Evolutionary conservation across 2,888 invertebrate genomes (phyloP).

Genomic region (Eretmocerus hayati): DNA sequence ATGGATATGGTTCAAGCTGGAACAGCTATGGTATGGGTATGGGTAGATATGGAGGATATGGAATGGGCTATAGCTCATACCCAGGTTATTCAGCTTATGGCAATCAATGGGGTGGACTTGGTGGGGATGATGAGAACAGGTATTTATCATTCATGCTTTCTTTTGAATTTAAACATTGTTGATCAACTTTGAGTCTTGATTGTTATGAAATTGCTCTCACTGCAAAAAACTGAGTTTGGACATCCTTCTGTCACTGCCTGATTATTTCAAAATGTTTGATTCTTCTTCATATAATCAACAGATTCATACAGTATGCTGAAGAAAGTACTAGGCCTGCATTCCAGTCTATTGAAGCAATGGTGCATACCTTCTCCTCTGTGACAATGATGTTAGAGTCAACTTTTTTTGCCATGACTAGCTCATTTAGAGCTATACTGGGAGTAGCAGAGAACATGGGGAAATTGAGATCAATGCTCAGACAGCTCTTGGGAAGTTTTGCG

Average conservation of each 20-base stretch:
- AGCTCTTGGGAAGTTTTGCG: slow-evolving; percentile 82
- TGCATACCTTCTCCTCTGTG: slow-evolving; percentile 85
- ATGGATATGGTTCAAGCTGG: slow-evolving; percentile 32
- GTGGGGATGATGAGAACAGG: slow-evolving; percentile 59
- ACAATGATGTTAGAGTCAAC: slow-evolving; percentile 97
- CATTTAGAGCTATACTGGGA: slow-evolving; percentile 89
- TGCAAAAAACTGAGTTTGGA: too few relatives aligned
- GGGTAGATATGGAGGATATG: slow-evolving; percentile 39
- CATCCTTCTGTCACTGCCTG: too few relatives aligned
- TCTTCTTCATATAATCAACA: slow-evolving; percentile 36
- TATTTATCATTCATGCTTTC: slow-evolving; percentile 33
- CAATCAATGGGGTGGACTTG: slow-evolving; percentile 34
- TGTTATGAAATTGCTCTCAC: too few relatives aligned
- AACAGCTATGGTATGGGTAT: slow-evolving; percentile 29
- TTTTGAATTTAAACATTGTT: not conserved
- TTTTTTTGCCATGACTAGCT: slow-evolving; percentile 90
- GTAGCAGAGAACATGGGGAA: slow-evolving; percentile 93
- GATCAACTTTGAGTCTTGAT: too few relatives aligned
- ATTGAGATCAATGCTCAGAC: slow-evolving; percentile 73
- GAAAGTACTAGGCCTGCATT: slow-evolving; percentile 89
- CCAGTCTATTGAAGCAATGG: slow-evolving; percentile 87
- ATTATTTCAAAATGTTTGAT: too few relatives aligned
- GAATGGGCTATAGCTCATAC: slow-evolving; percentile 46
- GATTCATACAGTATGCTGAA: slow-evolving; percentile 82
- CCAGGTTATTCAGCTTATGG: slow-evolving; percentile 37